phyloP scores from a whole-genome alignment of 2,888 invertebrate genomes.

The Peribatodes rhomboidaria region DNA sequence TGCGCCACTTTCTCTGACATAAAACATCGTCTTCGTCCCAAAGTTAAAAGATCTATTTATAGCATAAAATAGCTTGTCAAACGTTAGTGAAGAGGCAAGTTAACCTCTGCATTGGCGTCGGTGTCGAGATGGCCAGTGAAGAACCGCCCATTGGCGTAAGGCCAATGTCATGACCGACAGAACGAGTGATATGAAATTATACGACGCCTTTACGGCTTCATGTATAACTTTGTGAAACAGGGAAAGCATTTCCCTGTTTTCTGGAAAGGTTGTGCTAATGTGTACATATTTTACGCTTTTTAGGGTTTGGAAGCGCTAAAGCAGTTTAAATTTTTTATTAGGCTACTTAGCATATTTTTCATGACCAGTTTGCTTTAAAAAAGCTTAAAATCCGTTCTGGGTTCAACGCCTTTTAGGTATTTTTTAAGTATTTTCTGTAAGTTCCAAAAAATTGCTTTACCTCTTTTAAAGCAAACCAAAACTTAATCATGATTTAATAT shows the following conservation, averaged over 20 bases:
- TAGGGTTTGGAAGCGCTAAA: slow-evolving; percentile 2
- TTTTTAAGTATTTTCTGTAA: no score
- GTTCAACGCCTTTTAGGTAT: no score
- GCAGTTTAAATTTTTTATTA: not conserved
- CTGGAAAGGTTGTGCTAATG: slow-evolving; percentile 27
- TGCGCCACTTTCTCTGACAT: no score
- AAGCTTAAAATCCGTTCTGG: not conserved
- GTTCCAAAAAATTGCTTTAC: no score
- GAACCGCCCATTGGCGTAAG: slow-evolving; percentile 17
- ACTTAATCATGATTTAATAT: no score
- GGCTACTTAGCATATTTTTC: not conserved
- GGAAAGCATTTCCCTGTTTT: slow-evolving; percentile 33
- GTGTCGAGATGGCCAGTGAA: slow-evolving; percentile 16
- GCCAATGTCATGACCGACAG: slow-evolving; percentile 23
- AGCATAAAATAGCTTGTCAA: not conserved
- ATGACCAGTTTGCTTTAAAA: not conserved
- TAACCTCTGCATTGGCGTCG: not conserved
- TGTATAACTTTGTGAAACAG: slow-evolving; percentile 24
- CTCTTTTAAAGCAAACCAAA: no score
- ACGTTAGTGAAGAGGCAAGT: not conserved
- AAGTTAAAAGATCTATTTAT: not conserved
- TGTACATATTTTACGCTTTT: slow-evolving; percentile 17
- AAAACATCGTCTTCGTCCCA: not conserved
- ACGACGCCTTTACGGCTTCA: slow-evolving; percentile 27
- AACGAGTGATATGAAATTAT: slow-evolving; percentile 27